Conservation (phyloP, 92 coral and sea anemone species). For the Siderastrea siderea region DNA sequence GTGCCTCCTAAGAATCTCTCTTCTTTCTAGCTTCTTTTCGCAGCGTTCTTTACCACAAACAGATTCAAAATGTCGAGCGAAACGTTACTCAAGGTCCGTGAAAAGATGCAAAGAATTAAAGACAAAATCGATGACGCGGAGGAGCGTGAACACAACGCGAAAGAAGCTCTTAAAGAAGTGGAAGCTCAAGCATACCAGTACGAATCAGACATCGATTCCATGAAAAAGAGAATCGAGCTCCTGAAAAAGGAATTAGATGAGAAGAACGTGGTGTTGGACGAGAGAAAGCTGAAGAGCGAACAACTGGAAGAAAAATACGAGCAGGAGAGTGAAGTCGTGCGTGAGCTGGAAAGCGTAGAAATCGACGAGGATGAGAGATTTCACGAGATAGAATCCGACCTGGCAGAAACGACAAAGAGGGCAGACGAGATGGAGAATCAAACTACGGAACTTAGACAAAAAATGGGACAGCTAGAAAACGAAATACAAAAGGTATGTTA, state of each 20-base stretch:
- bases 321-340: constrained; percentile 72
- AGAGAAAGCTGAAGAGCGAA: constrained; percentile 64
- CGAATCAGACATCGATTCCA: constrained; percentile 82
- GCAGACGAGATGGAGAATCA: constrained; percentile 76
- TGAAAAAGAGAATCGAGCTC: constrained; percentile 77
- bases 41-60: neutral
- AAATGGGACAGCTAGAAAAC: constrained; percentile 74
- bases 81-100: constrained; percentile 81
- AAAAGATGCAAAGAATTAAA: constrained; percentile 86
- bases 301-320: constrained; percentile 65
- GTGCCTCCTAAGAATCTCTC: neutral
- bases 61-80: constrained; percentile 46
- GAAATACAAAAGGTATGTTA: constrained; percentile 75
- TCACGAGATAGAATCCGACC: constrained; percentile 64
- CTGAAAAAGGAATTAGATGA: constrained; percentile 73
- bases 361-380: constrained; percentile 82
- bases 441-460: constrained; percentile 73
- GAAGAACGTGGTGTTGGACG: constrained; percentile 50
- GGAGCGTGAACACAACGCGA: constrained; percentile 81
- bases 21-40: neutral
- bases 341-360: constrained; percentile 79
- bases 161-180: constrained; percentile 69
- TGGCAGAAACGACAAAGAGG: constrained; percentile 70
- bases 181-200: constrained; percentile 67
- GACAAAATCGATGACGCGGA: constrained; percentile 87